Evolutionary conservation across 2,888 invertebrate species (phyloP).

Genomic region (Coecobrya sp.): DNA sequence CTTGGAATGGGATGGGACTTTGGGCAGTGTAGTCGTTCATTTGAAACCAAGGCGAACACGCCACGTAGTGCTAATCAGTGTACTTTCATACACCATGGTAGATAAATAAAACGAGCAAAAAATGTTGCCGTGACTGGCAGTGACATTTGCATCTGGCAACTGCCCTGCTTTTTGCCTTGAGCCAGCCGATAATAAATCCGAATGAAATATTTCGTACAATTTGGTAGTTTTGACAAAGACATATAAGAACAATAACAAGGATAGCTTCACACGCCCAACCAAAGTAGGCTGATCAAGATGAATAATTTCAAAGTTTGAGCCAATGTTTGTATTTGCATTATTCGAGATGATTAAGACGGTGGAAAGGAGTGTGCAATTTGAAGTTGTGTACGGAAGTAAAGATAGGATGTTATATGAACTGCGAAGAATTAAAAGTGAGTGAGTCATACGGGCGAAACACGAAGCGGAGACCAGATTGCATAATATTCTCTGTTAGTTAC

Average conservation of each 20-base stretch:
- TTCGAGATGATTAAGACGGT: background rate
- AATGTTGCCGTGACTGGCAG: background rate
- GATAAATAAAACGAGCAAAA: background rate
- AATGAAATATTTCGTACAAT: background rate
- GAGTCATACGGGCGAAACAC: background rate
- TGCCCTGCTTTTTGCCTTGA: background rate
- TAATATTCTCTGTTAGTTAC: background rate
- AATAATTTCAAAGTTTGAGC: background rate
- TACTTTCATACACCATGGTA: background rate
- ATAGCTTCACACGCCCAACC: background rate
- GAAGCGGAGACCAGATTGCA: no score
- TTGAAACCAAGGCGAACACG: background rate
- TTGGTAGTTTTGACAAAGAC: constrained; percentile 28
- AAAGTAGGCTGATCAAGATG: background rate
- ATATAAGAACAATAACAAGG: constrained; percentile 9
- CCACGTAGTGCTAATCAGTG: background rate
- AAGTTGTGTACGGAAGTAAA: background rate
- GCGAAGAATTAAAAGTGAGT: background rate
- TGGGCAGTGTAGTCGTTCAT: background rate
- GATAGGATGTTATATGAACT: background rate
- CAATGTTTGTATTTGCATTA: background rate
- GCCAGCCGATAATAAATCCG: constrained; percentile 17
- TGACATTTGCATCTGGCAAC: constrained; percentile 12
- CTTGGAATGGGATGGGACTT: background rate
- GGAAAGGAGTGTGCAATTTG: background rate